A percentile compares a stretch with the other conserved stretches of the same genome.
These are phyloP conservation scores for Macrotus californicus DNA, from an alignment of 2,113 vertebrate species.

Conservation along the genomic window DNA sequence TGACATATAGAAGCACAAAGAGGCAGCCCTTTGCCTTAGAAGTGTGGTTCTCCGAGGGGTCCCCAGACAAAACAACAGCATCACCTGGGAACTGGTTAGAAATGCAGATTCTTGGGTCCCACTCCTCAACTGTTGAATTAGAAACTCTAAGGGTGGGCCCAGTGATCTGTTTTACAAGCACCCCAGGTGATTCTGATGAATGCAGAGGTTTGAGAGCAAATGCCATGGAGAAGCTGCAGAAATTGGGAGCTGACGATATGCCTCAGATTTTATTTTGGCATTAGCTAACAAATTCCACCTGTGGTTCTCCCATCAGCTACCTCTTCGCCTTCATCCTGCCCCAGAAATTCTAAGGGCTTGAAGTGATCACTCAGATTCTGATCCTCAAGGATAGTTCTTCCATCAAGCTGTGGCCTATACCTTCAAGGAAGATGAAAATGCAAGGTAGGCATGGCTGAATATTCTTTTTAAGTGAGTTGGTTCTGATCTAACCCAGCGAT, in stretches of 20 bases:
- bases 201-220: not conserved
- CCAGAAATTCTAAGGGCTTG: not conserved
- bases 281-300: not conserved
- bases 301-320: not conserved
- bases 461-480: not conserved
- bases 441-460: not conserved
- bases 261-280: not conserved
- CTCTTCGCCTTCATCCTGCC: not conserved
- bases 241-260: not conserved
- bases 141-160: not conserved
- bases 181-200: not conserved
- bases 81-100: not conserved
- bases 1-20: not conserved
- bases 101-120: not conserved
- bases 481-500: not conserved
- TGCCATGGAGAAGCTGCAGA: not conserved
- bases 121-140: not conserved
- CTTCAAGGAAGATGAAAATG: not conserved
- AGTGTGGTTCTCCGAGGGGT: not conserved
- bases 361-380: not conserved
- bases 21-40: not conserved
- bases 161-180: not conserved
- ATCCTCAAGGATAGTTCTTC: not conserved
- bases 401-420: not conserved
- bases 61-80: not conserved